A percentile compares a stretch with the other conserved stretches of the same genome.
These are phyloP conservation scores for Sphenopsis melanotis DNA, from an alignment of 2,797 vertebrate species.

Conservation along the genomic window DNA sequence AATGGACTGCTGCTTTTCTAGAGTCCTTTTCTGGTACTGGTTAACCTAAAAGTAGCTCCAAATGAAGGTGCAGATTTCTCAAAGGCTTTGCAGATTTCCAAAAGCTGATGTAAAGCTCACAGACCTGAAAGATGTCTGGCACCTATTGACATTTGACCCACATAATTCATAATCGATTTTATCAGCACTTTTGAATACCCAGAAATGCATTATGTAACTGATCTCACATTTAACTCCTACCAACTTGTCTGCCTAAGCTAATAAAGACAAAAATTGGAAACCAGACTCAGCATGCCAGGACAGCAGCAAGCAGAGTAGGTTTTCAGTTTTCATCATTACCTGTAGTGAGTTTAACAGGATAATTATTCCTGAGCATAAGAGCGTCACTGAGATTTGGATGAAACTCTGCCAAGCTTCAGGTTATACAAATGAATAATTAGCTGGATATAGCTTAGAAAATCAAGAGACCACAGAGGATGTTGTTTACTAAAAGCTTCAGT, in stretches of 20 bases:
- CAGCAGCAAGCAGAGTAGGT: background rate
- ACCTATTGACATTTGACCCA: background rate
- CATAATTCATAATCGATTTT: background rate
- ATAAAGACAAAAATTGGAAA: background rate
- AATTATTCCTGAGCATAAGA: background rate
- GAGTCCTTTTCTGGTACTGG: background rate
- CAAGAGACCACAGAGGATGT: background rate
- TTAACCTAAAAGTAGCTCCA: background rate
- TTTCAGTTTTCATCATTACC: background rate
- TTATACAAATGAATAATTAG: background rate
- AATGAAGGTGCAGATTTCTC: background rate
- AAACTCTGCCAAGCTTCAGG: background rate
- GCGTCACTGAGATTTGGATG: background rate
- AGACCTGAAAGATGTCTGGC: background rate
- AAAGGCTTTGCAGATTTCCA: background rate
- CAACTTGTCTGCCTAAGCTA: background rate
- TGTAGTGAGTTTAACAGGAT: background rate
- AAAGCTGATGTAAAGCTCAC: background rate
- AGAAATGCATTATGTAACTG: background rate
- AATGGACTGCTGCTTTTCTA: background rate
- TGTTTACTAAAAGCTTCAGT: background rate
- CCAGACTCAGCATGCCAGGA: background rate
- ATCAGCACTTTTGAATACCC: background rate
- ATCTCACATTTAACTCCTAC: background rate
- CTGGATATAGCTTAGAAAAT: constrained; percentile 2